These are phyloP conservation scores for Myotis daubentonii DNA, from an alignment of 2,797 vertebrate genomes.

Conservation along the genomic window DNA sequence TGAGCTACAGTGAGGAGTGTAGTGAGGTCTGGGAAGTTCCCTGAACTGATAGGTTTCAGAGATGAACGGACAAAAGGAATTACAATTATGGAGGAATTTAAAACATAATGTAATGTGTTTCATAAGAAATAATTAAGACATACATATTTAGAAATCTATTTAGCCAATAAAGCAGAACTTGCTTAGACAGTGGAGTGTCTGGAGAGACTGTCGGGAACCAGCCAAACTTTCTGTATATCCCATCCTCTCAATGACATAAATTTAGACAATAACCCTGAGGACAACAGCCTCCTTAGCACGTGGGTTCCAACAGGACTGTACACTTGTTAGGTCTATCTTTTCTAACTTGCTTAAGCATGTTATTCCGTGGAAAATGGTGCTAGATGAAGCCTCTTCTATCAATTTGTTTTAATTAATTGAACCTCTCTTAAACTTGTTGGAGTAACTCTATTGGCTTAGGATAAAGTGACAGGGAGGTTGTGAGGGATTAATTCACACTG, in stretches of 20 bases:
- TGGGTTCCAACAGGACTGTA: neutral
- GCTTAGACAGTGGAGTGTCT: neutral
- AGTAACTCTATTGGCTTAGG: neutral
- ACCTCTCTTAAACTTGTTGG: neutral
- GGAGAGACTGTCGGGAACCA: neutral
- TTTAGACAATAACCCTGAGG: neutral
- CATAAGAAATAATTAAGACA: neutral
- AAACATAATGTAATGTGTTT: neutral
- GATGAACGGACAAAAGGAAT: neutral
- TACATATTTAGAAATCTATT: neutral
- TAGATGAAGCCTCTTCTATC: neutral
- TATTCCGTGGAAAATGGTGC: neutral
- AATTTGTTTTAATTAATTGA: neutral
- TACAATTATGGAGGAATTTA: neutral
- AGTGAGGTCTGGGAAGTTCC: neutral
- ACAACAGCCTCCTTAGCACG: neutral
- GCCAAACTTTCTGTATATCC: neutral
- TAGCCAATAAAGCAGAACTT: neutral
- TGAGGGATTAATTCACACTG: neutral
- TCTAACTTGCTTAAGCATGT: neutral
- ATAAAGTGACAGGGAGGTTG: neutral
- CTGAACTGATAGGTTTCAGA: neutral
- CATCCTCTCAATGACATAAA: neutral
- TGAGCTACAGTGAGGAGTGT: neutral
- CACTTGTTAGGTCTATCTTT: neutral